A percentile compares a stretch with the other conserved stretches of the same genome.
Conservation (phyloP, 2,113 vertebrate genomes). For the Mastomys natalensis region DNA sequence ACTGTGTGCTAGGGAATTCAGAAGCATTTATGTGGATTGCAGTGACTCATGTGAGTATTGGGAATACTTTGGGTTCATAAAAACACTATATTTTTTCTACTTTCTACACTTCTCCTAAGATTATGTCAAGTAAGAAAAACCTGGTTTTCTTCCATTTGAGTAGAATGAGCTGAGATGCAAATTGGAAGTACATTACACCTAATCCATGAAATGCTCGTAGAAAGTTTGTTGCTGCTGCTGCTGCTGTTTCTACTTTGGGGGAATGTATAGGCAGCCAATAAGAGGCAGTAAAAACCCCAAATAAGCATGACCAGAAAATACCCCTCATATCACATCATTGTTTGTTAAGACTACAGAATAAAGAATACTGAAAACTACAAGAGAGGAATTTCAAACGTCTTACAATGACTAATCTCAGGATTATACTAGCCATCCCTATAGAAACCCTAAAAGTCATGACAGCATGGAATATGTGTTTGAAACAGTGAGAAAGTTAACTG, state of each 20-base stretch:
- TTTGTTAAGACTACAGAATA: not conserved
- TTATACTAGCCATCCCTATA: not conserved
- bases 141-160: not conserved
- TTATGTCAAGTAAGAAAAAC: not conserved
- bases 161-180: not conserved
- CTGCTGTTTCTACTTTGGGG: not conserved
- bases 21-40: slow-evolving; percentile 1
- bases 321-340: not conserved
- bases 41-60: slow-evolving; percentile 56
- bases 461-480: not conserved
- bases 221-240: not conserved
- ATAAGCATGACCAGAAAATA: not conserved
- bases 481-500: not conserved
- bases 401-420: not conserved
- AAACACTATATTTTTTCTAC: not conserved
- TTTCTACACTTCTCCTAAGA: not conserved
- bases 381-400: not conserved
- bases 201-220: too few relatives aligned
- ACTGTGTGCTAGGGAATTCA: slow-evolving; percentile 87
- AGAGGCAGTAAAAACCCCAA: not conserved
- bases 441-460: not conserved
- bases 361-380: not conserved
- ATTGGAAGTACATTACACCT: not conserved
- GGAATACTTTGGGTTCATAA: not conserved
- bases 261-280: not conserved